phyloP scores from a whole-genome alignment of 2,113 vertebrate species.

The Lasiurus borealis region DNA sequence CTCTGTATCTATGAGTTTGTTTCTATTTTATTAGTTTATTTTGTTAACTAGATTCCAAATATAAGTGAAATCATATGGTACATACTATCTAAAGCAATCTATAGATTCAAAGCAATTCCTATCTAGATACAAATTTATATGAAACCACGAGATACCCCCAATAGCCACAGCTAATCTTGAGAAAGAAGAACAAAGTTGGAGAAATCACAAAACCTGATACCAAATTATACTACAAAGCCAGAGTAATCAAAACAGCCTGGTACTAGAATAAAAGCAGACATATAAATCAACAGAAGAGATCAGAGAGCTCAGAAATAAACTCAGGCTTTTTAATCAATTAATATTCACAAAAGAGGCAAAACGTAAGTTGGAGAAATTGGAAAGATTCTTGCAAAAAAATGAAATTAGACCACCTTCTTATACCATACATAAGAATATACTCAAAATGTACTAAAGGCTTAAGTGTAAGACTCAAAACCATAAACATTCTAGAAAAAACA shows the following conservation, averaged over 20 bases:
- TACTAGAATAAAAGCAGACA: neutral
- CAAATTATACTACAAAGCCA: neutral
- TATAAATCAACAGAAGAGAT: neutral
- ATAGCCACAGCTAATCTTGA: neutral
- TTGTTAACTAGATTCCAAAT: neutral
- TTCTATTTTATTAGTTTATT: neutral
- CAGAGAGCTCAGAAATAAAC: neutral
- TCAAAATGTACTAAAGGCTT: neutral
- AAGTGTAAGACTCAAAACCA: neutral
- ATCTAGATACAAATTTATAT: neutral
- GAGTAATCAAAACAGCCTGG: neutral
- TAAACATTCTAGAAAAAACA: neutral
- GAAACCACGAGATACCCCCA: neutral
- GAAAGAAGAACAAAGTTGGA: neutral
- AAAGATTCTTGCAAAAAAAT: too few species aligned
- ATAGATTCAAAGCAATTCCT: neutral
- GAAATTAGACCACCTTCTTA: neutral
- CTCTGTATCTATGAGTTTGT: neutral
- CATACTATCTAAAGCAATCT: neutral
- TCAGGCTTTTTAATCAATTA: neutral
- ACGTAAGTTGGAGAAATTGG: neutral
- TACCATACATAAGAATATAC: neutral
- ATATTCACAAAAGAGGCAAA: neutral
- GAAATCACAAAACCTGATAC: neutral
- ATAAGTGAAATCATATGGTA: neutral